Percentiles rank a stretch among this genome's conserved stretches.
Evolutionary conservation across 2,888 invertebrate genomes (phyloP).

Genomic region (Agriotes lineatus): DNA sequence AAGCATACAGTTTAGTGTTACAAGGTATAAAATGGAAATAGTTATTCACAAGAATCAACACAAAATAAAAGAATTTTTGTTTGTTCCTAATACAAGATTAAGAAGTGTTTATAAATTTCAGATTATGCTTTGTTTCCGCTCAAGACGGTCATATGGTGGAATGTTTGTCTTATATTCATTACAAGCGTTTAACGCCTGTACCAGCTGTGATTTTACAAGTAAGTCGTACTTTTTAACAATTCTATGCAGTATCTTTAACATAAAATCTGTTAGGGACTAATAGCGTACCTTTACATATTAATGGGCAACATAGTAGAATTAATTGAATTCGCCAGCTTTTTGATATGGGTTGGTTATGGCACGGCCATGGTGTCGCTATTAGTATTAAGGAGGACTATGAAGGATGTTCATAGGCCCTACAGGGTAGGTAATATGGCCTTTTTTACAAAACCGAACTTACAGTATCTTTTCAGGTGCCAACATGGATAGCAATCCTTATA

Average conservation of each 20-base stretch:
- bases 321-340: conserved; percentile 89
- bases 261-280: conserved; percentile 70
- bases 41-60: no score
- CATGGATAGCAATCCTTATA: conserved; percentile 79
- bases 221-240: no score
- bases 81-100: no score
- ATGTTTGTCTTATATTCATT: conserved; percentile 83
- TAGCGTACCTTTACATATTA: conserved; percentile 79
- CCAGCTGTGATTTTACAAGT: conserved; percentile 88
- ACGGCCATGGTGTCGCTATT: conserved; percentile 84
- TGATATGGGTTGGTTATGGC: conserved; percentile 91
- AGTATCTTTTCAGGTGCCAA: conserved; percentile 70
- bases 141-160: conserved; percentile 85
- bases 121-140: conserved; percentile 87
- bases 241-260: no score
- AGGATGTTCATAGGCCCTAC: conserved; percentile 78
- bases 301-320: conserved; percentile 81
- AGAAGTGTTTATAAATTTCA: conserved; percentile 57
- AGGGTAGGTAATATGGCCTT: conserved; percentile 64
- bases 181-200: conserved; percentile 80
- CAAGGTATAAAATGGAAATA: no score
- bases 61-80: no score
- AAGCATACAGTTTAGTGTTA: conserved; percentile 82
- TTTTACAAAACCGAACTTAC: background rate
- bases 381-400: conserved; percentile 78